Percentiles rank a stretch among this genome's conserved stretches.
Conservation (phyloP, 2,888 invertebrate genomes). For the Troides oblongomaculatus region DNA sequence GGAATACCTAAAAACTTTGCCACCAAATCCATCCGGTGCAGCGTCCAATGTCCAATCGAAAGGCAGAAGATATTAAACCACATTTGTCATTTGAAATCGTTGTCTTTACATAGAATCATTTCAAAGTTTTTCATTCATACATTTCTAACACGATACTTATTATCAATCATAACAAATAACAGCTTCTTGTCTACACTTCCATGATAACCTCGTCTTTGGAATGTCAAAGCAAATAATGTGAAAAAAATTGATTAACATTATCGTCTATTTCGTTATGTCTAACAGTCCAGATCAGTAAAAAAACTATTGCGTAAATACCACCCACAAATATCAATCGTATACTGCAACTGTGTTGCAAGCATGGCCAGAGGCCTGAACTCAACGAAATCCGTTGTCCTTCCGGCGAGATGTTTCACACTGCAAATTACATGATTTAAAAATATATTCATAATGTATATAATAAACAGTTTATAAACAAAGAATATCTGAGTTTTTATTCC, state of each 20-base stretch:
- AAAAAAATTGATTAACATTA: background rate
- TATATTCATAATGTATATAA: background rate
- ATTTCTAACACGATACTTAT: background rate
- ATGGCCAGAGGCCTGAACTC: slow-evolving; percentile 1
- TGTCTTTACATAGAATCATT: background rate
- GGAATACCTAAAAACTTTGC: slow-evolving; percentile 80
- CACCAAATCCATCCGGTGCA: slow-evolving; percentile 59
- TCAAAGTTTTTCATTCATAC: background rate
- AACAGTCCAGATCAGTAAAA: slow-evolving; percentile 4
- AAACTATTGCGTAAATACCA: slow-evolving; percentile 6
- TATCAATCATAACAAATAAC: background rate
- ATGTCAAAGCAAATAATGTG: background rate
- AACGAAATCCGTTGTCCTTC: background rate
- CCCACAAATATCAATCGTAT: slow-evolving; percentile 6
- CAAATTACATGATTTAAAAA: background rate
- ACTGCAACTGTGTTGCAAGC: background rate
- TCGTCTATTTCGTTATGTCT: background rate
- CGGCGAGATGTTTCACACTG: background rate
- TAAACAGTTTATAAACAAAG: background rate
- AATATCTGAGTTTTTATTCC: background rate
- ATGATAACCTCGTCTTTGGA: background rate
- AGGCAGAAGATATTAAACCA: slow-evolving; percentile 40
- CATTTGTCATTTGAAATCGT: background rate
- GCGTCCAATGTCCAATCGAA: slow-evolving; percentile 62
- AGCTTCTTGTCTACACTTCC: background rate